These are phyloP conservation scores for Pteropus alecto DNA, from an alignment of 2,113 vertebrate species.

Conservation along the genomic window DNA sequence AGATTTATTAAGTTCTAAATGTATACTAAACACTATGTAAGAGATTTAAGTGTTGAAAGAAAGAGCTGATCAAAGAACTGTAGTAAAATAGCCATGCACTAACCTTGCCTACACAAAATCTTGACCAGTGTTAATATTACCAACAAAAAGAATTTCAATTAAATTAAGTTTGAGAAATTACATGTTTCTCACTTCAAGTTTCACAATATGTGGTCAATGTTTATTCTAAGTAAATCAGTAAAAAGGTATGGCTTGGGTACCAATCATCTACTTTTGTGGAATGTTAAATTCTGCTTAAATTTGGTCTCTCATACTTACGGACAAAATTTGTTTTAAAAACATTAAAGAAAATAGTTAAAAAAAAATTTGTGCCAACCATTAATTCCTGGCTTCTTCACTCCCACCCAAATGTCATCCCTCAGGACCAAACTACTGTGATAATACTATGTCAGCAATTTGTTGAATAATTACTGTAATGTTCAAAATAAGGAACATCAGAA, in stretches of 20 bases:
- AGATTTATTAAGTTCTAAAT: background rate
- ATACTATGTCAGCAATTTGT: slow-evolving; percentile 40
- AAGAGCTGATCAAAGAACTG: background rate
- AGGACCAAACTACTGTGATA: slow-evolving; percentile 17
- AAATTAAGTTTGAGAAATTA: background rate
- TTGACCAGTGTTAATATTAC: background rate
- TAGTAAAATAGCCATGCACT: background rate
- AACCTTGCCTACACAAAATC: background rate
- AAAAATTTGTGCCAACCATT: background rate
- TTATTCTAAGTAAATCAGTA: background rate
- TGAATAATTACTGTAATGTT: slow-evolving; percentile 61
- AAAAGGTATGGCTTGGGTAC: background rate
- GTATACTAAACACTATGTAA: background rate
- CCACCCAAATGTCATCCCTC: background rate
- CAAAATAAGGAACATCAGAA: slow-evolving; percentile 59
- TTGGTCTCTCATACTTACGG: background rate
- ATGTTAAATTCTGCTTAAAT: slow-evolving; percentile 2
- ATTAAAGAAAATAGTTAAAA: slow-evolving; percentile 12
- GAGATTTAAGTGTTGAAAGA: background rate
- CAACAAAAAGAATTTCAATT: background rate
- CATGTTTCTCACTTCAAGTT: background rate
- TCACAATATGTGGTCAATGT: background rate
- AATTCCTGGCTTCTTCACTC: background rate
- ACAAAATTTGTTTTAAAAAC: background rate
- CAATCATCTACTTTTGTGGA: background rate